Evolutionary conservation across 2,797 vertebrate genomes (phyloP), one percentile per base, ranked within the genome.

Genomic region (Acanthiza pusilla): DNA sequence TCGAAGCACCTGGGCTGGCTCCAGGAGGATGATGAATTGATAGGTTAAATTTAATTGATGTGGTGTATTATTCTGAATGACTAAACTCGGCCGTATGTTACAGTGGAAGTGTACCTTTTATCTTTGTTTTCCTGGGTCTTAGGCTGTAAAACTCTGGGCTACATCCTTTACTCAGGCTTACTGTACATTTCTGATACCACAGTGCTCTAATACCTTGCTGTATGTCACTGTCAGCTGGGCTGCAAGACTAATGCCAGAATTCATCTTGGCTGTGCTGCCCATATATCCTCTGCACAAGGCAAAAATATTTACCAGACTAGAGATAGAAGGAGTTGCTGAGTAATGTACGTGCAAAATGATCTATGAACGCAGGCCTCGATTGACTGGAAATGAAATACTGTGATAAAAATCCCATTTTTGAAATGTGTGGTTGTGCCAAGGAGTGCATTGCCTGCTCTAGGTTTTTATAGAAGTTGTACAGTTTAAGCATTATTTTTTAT

Each of bases 351-450:
- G 95, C 89, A 83, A 93, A 95, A 91, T 77, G 71, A 92, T 95
- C 77, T 93, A 85, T 88, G 93, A 88, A 92, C 91, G 60, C 79
- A 92, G 85, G 68, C 81, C 91, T 83, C 9, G 4, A 94, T 48
- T 95, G 94, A 86, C 93, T 92, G 85, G 90, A 89, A 94, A 88
- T 92, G 67, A 93, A 95, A 89, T 88, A 83, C 51, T 85, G 60
- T 92, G 89, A 96, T 95, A 92, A 96, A 96, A 96, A 93, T 89
- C 88, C 83, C 80, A 94, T 90, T 95, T 96, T 68, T 88, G n/a
- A 91, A 96, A 79, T 58, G 61, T 74, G 53, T 3, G 26, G 50
- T 90, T 73, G 43, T 85, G 67, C 63, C 80, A 81, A 75, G 26
- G 43, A 93, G 61, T 34, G 45, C 60, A 40, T 63, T 93, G 74